Base-by-base conservation (phyloP, 2,888 invertebrate genomes). In the Nephrotoma appendiculata region DNA sequence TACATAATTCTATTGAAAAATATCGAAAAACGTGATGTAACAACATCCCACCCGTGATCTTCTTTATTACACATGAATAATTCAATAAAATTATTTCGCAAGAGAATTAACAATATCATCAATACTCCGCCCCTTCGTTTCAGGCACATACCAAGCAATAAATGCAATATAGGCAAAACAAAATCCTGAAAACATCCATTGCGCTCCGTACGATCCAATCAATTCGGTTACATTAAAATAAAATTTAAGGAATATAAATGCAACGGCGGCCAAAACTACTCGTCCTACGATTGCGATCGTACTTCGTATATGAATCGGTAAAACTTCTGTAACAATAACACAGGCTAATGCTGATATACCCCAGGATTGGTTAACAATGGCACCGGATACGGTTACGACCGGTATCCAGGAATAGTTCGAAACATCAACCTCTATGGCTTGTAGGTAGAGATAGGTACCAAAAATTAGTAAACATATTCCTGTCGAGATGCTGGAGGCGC, bases 81-180 rank as follows among this genome's bases (percentile, higher is more conserved):
- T 41, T 41, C 4, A 91, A 87, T 88, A 90, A 91, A 9, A 92
- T 88, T 0, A 92, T 92, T 2, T 90, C 89, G 1, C 90, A 88
- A 87, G 92, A 91, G 31, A 31, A 2, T 31, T 31, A 31, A 91
- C 87, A 87, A 91, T 90, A 6, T 88, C 87, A 43, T 91, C 91
- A 52, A 89, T 89, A 12, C 89, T 90, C 87, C 90, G 90, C 5
- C 91, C 91, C 87, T 90, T 91, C 2, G 92, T 91, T 88, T 91
- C 91, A 0, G 91, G 91, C 19, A 91, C 86, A 87, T 89, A 90
- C 0, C 89, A 52, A 7, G 89, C 88, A 7, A 91, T 88, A 87
- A 91, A 91, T 5, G 90, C 42, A 0, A 89, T 89, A 4, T 90
- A 90, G 15, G 86, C 12, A 71, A 90, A 88, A 19, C 89, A 90